A percentile compares a stretch with the other conserved stretches of the same genome.
Evolutionary conservation across 2,113 vertebrate species (phyloP).

Genomic region (Guaruba guarouba): DNA sequence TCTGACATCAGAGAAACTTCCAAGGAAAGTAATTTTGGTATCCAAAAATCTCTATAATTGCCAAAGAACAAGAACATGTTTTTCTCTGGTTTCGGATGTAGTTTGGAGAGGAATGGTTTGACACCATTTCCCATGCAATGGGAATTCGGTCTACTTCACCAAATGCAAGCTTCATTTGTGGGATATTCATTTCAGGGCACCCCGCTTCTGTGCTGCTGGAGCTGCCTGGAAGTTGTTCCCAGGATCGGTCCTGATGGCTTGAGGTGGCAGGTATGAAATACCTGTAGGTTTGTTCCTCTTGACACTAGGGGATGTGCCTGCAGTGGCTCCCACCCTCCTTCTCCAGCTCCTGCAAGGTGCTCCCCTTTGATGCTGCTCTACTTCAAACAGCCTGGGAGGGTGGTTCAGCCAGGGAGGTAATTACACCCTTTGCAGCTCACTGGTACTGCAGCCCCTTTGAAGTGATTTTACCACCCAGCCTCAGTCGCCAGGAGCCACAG

Average conservation of each 20-base stretch:
- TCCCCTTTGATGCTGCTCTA: slow-evolving; percentile 49
- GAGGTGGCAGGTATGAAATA: not conserved
- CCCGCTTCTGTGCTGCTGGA: not conserved
- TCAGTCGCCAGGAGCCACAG: slow-evolving; percentile 30
- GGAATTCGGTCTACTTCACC: not conserved
- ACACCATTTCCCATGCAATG: not conserved
- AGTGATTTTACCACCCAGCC: slow-evolving; percentile 63
- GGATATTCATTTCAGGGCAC: not conserved
- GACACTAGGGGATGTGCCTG: not conserved
- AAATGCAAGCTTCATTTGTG: not conserved
- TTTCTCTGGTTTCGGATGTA: not conserved
- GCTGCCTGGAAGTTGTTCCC: not conserved
- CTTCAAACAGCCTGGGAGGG: slow-evolving; percentile 55
- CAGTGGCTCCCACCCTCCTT: not conserved
- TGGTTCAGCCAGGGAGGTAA: slow-evolving; percentile 39
- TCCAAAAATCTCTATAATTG: not conserved
- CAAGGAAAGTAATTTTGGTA: not conserved
- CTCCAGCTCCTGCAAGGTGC: not conserved
- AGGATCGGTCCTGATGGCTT: not conserved
- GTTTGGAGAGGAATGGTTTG: not conserved
- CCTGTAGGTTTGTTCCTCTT: not conserved
- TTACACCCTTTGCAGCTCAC: slow-evolving; percentile 36
- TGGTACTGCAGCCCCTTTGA: slow-evolving; percentile 57
- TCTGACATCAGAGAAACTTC: not conserved
- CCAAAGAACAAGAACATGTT: not conserved